phyloP scores from a whole-genome alignment of 2,797 vertebrate genomes.

The Chaetophractus vellerosus region DNA sequence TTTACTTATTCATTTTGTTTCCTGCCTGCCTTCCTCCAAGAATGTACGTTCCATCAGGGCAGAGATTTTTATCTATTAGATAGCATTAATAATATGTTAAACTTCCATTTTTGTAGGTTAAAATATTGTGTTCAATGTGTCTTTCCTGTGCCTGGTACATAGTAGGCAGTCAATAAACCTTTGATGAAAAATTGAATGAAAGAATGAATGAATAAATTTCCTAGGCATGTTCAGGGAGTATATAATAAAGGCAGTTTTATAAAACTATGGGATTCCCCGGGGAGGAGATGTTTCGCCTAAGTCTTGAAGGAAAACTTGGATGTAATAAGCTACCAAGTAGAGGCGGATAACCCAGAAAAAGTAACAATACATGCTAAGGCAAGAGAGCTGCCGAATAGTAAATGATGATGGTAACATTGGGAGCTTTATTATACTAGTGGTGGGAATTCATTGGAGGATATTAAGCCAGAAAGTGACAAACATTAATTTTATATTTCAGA shows the following conservation, averaged over 20 bases:
- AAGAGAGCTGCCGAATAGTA: neutral
- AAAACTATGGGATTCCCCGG: neutral
- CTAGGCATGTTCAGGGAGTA: neutral
- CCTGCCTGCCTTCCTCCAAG: neutral
- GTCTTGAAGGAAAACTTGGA: conserved; percentile 6
- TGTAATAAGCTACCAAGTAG: neutral
- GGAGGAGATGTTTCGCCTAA: neutral
- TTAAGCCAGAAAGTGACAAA: conserved; percentile 15
- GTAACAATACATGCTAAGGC: neutral
- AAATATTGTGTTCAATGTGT: conserved; percentile 9
- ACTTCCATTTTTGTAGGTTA: neutral
- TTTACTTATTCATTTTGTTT: conserved; percentile 7
- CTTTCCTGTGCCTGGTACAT: neutral
- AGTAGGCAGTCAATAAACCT: neutral
- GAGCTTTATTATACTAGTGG: neutral
- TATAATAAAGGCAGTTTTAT: neutral
- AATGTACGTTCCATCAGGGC: neutral
- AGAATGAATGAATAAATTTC: neutral
- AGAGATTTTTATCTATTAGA: conserved; percentile 13
- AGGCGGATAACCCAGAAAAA: neutral
- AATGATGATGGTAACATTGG: neutral
- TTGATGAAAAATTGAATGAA: conserved; percentile 23
- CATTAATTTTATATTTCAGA: conserved; percentile 36
- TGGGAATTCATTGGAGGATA: neutral
- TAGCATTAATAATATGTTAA: neutral